Percentiles rank a stretch among this genome's conserved stretches.
Evolutionary conservation across 2,888 invertebrate species (phyloP).

Genomic region (Zhuqinia jingwanae): DNA sequence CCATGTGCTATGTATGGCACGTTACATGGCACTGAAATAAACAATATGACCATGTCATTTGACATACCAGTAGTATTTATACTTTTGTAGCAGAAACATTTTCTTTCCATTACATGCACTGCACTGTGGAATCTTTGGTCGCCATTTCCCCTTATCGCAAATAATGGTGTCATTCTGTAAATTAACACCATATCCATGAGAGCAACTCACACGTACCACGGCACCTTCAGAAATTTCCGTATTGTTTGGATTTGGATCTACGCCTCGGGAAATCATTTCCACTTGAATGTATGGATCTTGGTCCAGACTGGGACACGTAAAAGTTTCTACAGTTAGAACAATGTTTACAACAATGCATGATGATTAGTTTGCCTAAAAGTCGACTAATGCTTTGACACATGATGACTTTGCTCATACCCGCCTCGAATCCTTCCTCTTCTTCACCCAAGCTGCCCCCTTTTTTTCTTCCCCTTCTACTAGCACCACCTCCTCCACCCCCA

Average conservation of each 20-base stretch:
- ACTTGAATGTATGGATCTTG: conserved; percentile 86
- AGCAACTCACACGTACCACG: conserved; percentile 88
- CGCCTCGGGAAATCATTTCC: conserved; percentile 88
- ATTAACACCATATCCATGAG: conserved; percentile 89
- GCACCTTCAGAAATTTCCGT: conserved; percentile 90
- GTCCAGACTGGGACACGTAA: conserved; percentile 41
- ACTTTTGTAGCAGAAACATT: too few species aligned
- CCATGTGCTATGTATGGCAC: conserved; percentile 77
- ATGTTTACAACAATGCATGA: too few species aligned
- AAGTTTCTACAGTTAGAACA: background rate
- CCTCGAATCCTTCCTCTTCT: conserved; percentile 77
- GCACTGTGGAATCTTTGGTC: conserved; percentile 90
- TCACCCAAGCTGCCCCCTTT: conserved; percentile 18
- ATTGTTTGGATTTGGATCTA: conserved; percentile 86
- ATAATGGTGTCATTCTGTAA: conserved; percentile 84
- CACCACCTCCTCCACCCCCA: conserved; percentile 63
- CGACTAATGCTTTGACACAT: too few species aligned
- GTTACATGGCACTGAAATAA: conserved; percentile 77
- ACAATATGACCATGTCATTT: background rate
- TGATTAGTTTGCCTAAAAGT: too few species aligned
- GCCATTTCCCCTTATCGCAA: conserved; percentile 88
- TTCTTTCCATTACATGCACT: conserved; percentile 86
- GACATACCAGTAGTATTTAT: too few species aligned
- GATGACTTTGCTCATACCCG: too few species aligned
- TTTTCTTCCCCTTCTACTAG: conserved; percentile 63